Base-by-base conservation (phyloP, 2,888 invertebrate species). In the Trissolcus brochymenae region DNA sequence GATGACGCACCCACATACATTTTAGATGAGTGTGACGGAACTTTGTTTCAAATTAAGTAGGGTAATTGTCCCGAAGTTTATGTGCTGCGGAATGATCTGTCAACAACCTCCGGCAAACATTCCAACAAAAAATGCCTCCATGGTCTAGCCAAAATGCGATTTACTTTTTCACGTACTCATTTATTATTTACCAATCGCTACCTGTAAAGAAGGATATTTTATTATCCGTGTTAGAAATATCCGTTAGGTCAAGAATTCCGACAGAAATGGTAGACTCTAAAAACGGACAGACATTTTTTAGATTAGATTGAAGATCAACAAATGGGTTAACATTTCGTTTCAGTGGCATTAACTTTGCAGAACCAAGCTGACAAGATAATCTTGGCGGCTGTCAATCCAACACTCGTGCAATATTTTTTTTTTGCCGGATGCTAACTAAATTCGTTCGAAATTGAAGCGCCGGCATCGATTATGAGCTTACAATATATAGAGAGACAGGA, bases 381-480 rank as follows among this genome's bases (percentile, higher is more conserved):
- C 53, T 54, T 56, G 43, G 35, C 54, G 11, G 19, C 41, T 41
- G 56, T 56, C 56, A 17, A 41, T 56, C n/a, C 56, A 21, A 17
- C 14, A 56, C 40, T 56, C 6, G 41, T 41, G 41, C 56, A 16
- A 19, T 56, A 19, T 41, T 43, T 56, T 35, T 56, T 41, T 56
- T 56, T 19, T 17, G n/a, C 13, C 55, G 16, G 29, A 16, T 11
- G 35, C 35, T 35, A 35, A 29, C 41, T 41, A 41, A 56, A 56
- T 56, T 59, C 41, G 59, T 17, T 49, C 17, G 21, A 46, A 59
- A 59, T 25, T 60, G 60, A 60, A 56, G 56, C 19, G 35, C 43
- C 21, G 46, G 13, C 50, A 50, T 60, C 60, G 60, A 60, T 60
- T 60, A 50, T 16, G 50, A 49, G 60, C 60, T 60, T 13, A 50